phyloP scores from a whole-genome alignment of 1,140 invertebrate species.

The Drosophila tsacasi region DNA sequence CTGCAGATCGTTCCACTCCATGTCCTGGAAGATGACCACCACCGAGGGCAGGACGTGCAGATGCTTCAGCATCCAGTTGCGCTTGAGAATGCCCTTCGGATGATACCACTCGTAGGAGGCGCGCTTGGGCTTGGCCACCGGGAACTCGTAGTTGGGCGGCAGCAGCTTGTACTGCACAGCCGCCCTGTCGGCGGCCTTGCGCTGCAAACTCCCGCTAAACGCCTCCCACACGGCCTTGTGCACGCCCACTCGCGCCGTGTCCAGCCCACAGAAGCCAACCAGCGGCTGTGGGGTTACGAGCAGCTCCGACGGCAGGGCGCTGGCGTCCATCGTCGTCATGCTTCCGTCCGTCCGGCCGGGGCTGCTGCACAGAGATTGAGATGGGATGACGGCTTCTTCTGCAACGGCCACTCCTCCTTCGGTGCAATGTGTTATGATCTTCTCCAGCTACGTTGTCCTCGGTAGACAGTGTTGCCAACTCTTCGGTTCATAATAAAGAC shows the following conservation, averaged over 20 bases:
- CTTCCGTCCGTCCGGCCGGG: conserved; percentile 22
- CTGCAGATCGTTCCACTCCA: conserved; percentile 97
- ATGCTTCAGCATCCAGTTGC: conserved; percentile 98
- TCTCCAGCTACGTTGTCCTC: conserved; percentile 35
- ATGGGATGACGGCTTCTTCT: conserved; percentile 23
- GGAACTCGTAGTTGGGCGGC: conserved; percentile 93
- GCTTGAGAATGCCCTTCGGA: conserved; percentile 97
- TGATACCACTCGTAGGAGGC: conserved; percentile 98
- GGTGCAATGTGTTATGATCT: conserved; percentile 20
- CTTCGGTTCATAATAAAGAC: too few relatives aligned
- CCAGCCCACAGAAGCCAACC: conserved; percentile 94
- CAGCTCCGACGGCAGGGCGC: conserved; percentile 91
- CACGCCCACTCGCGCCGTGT: conserved; percentile 92
- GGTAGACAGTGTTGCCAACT: conserved; percentile 5
- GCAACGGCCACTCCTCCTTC: conserved; percentile 24
- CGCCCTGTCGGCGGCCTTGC: conserved; percentile 86
- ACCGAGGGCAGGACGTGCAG: conserved; percentile 95
- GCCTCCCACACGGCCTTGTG: conserved; percentile 97
- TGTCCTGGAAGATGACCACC: conserved; percentile 97
- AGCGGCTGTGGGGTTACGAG: conserved; percentile 92
- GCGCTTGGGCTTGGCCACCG: conserved; percentile 95
- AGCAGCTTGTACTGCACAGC: conserved; percentile 94
- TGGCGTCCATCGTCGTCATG: conserved; percentile 85
- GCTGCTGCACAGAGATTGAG: conserved; percentile 17
- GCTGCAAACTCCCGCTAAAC: conserved; percentile 90